Evolutionary conservation across 2,888 invertebrate species (phyloP).

Genomic region (Glyphotaelius pellucidus): DNA sequence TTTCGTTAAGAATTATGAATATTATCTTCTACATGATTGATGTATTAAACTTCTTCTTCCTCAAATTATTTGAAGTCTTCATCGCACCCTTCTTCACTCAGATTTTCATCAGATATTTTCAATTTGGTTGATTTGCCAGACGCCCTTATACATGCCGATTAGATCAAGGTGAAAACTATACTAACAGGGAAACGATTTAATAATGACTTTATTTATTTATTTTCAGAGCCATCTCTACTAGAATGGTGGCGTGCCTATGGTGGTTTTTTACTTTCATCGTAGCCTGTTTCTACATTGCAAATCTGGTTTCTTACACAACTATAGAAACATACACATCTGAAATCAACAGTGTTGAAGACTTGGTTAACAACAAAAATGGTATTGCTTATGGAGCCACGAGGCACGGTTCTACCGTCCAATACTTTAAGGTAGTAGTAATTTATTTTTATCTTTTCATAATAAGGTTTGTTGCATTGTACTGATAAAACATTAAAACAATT

Average conservation of each 20-base stretch:
- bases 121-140: no score
- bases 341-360: constrained; percentile 88
- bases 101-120: no score
- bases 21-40: no score
- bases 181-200: no score
- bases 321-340: constrained; percentile 85
- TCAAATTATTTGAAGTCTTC: no score
- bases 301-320: constrained; percentile 93
- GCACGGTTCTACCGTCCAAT: constrained; percentile 92
- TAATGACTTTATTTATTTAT: background rate
- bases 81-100: no score
- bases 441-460: background rate
- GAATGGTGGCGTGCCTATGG: constrained; percentile 92
- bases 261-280: constrained; percentile 94
- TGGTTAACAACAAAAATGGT: constrained; percentile 85
- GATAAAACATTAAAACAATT: background rate
- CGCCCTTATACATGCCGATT: no score
- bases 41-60: no score
- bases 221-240: constrained; percentile 89
- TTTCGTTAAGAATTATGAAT: no score
- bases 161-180: no score
- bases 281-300: constrained; percentile 93
- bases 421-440: constrained; percentile 84
- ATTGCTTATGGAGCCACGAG: constrained; percentile 92
- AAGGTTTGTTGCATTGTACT: background rate